These are phyloP conservation scores for Omphaloscelis lunosa DNA, from an alignment of 2,888 invertebrate species.

Conservation along the genomic window DNA sequence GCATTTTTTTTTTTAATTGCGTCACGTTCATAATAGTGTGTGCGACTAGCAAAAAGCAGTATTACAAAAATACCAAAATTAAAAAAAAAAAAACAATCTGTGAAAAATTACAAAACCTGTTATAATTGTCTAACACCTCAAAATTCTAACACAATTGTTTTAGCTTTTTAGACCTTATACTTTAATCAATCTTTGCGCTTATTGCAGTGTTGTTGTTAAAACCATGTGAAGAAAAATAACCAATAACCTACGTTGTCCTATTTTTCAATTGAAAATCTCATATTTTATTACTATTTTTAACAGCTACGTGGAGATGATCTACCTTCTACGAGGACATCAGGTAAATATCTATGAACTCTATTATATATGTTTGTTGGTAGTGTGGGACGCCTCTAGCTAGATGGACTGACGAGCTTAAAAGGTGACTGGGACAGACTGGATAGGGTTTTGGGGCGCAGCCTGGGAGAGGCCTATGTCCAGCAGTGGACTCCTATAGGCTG, in stretches of 20 bases:
- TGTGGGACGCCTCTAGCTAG: background rate
- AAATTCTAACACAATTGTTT: constrained; percentile 48
- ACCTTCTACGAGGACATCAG: background rate
- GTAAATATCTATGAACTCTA: constrained; percentile 11
- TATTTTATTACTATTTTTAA: constrained; percentile 12
- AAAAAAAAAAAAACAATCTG: background rate
- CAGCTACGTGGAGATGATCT: constrained; percentile 23
- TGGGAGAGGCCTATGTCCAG: background rate
- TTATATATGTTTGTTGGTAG: background rate
- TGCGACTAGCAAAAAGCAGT: background rate
- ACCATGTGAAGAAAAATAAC: constrained; percentile 39
- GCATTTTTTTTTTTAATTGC: background rate
- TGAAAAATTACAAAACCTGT: constrained; percentile 16
- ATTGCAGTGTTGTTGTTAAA: constrained; percentile 56
- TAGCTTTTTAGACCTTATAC: constrained; percentile 33
- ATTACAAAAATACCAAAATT: background rate
- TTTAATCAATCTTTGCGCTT: constrained; percentile 63
- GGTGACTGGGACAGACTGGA: background rate
- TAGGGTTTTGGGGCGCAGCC: background rate
- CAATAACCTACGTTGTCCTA: constrained; percentile 27
- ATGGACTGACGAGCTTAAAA: background rate
- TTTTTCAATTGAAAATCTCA: constrained; percentile 19
- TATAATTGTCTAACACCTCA: constrained; percentile 31
- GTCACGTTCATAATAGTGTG: too few relatives aligned
- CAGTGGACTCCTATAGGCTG: background rate